Conservation (phyloP, 2,113 vertebrate genomes). For the Rhinoderma darwinii region DNA sequence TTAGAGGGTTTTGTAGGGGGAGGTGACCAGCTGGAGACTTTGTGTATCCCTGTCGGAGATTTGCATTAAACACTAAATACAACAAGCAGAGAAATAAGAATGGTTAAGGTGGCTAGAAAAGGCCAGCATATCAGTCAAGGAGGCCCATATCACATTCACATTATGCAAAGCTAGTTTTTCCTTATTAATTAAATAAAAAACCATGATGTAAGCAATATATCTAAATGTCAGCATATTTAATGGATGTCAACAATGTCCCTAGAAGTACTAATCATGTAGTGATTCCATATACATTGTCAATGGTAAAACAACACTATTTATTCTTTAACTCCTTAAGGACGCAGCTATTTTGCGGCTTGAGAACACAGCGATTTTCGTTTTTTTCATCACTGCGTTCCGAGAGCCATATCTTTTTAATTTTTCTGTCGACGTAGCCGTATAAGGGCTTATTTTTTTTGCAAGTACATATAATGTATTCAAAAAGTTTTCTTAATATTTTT, state of each 20-base stretch:
- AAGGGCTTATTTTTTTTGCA: too few relatives aligned
- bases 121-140: not conserved
- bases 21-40: too few relatives aligned
- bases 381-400: too few relatives aligned
- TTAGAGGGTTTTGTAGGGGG: too few relatives aligned
- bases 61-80: not conserved
- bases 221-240: slow-evolving; percentile 7
- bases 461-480: too few relatives aligned
- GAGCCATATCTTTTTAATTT: too few relatives aligned
- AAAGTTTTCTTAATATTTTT: too few relatives aligned
- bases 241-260: not conserved
- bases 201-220: not conserved
- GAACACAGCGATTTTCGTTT: too few relatives aligned
- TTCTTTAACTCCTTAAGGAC: too few relatives aligned
- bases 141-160: not conserved
- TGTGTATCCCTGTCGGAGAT: too few relatives aligned
- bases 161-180: not conserved
- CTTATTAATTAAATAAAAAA: not conserved
- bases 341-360: too few relatives aligned
- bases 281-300: not conserved
- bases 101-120: not conserved
- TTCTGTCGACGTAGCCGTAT: too few relatives aligned
- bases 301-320: not conserved
- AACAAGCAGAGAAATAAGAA: not conserved
- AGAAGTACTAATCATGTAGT: not conserved